Conservation (phyloP, 1,140 invertebrate genomes). For the Bradysia coprophila region DNA sequence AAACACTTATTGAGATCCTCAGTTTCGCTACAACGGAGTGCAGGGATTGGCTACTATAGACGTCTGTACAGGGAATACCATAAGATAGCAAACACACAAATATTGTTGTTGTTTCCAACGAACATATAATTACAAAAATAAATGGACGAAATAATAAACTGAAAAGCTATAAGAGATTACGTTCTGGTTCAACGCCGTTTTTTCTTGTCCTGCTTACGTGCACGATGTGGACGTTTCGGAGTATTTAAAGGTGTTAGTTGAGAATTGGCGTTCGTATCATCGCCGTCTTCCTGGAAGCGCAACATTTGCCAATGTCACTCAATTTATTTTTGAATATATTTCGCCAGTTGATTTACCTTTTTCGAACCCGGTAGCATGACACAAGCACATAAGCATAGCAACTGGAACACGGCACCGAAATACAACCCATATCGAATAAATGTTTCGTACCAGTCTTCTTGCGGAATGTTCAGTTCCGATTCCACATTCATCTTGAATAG, state of each 20-base stretch:
- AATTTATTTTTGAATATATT: not conserved
- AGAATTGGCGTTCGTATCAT: constrained; percentile 31
- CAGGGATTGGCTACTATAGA: too few relatives aligned
- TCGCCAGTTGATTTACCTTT: too few relatives aligned
- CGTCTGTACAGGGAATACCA: too few relatives aligned
- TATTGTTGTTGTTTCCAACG: too few relatives aligned
- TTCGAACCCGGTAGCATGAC: constrained; percentile 30
- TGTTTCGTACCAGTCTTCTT: constrained; percentile 32
- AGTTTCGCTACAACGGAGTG: too few relatives aligned
- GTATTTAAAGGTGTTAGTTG: constrained; percentile 37
- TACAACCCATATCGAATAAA: constrained; percentile 37
- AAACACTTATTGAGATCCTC: too few relatives aligned
- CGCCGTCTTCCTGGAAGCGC: constrained; percentile 14
- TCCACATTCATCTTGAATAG: too few relatives aligned
- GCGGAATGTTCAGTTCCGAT: not conserved
- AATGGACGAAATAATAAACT: too few relatives aligned
- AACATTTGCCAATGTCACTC: not conserved
- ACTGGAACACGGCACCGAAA: constrained; percentile 38
- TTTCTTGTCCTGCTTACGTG: constrained; percentile 32
- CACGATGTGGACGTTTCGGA: constrained; percentile 26
- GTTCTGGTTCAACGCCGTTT: constrained; percentile 26
- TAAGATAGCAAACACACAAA: too few relatives aligned
- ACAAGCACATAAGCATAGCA: constrained; percentile 38
- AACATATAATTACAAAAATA: too few relatives aligned
- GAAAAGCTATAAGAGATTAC: too few relatives aligned